Base-by-base conservation (phyloP, 2,113 vertebrate species). In the Hypomesus transpacificus region DNA sequence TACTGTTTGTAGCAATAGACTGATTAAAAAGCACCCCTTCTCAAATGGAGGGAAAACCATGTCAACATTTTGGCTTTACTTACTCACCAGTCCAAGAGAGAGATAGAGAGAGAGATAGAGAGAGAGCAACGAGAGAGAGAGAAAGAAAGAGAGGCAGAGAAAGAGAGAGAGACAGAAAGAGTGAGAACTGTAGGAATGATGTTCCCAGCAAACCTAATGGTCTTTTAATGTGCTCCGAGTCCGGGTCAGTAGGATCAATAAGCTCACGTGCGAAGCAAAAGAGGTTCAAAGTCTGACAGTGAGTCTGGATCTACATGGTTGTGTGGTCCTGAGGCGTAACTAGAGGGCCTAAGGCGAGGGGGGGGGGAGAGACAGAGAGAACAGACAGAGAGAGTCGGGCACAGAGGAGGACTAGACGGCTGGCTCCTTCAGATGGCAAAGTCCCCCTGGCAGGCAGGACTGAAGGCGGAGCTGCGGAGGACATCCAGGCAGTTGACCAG, bases 401-500 rank as follows among this genome's bases (percentile, higher is more conserved):
- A 34, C 31, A 6, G 31, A 34, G 31, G 31, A 34, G 1, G 5
- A 34, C 7, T 4, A 34, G 4, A 34, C 5, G 31, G 5, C 31
- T 34, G 31, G 31, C 31, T 34, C 31, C 6, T 7, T 94, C 91
- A 99, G 75, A 98, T 94, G 16, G 95, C 94, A 4, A 93, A 93
- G 81, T 99, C 97, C 4, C 95, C 95, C 0, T 93, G 92, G 26
- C 94, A 93, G 0, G 85, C 81, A 0, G 91, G 94, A 72, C 94
- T 95, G 87, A 99, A 99, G 81, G 96, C 96, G 0, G 94, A 90
- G 1, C 95, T 92, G n/a, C 96, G 86, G 22, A 99, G 91, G 8
- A 92, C 82, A 77, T 99, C 97, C 78, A 99, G 85, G 28, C 94
- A 93, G 90, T 98, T 96, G 74, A 99, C 96, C 0, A 99, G 93